phyloP scores from a whole-genome alignment of 2,797 vertebrate genomes.

The Myotis pilosus region DNA sequence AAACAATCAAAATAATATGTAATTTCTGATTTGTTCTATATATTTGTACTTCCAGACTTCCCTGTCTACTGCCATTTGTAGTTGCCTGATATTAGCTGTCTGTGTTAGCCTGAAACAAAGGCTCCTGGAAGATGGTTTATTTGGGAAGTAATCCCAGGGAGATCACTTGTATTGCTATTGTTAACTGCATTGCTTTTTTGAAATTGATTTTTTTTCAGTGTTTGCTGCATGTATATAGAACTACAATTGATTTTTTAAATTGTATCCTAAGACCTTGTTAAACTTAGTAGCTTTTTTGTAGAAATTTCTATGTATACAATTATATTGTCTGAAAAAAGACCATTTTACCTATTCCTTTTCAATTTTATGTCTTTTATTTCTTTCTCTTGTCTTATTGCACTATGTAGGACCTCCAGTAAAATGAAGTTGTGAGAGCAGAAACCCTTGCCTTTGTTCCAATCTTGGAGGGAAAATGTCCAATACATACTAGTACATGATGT shows the following conservation, averaged over 20 bases:
- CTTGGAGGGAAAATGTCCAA: neutral
- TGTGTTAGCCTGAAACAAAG: neutral
- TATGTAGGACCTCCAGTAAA: neutral
- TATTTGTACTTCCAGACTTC: neutral
- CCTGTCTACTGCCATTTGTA: neutral
- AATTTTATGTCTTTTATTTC: neutral
- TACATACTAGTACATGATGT: neutral
- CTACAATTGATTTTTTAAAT: slow-evolving; percentile 6
- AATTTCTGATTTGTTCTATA: neutral
- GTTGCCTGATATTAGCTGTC: neutral
- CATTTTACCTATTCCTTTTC: neutral
- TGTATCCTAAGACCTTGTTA: slow-evolving; percentile 12
- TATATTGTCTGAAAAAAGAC: neutral
- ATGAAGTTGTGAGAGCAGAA: neutral
- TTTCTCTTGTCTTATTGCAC: slow-evolving; percentile 27
- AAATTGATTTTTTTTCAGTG: slow-evolving; percentile 35
- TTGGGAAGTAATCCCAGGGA: slow-evolving; percentile 7
- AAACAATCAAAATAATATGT: slow-evolving; percentile 21
- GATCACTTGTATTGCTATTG: neutral
- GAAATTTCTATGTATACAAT: slow-evolving; percentile 7
- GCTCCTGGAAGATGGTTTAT: neutral
- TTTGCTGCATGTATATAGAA: slow-evolving; percentile 2
- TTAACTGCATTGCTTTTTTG: slow-evolving; percentile 14
- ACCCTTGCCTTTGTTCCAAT: neutral
- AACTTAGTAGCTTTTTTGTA: slow-evolving; percentile 15